Conservation (phyloP, 2,113 vertebrate species). For the Spea multiplicata region DNA sequence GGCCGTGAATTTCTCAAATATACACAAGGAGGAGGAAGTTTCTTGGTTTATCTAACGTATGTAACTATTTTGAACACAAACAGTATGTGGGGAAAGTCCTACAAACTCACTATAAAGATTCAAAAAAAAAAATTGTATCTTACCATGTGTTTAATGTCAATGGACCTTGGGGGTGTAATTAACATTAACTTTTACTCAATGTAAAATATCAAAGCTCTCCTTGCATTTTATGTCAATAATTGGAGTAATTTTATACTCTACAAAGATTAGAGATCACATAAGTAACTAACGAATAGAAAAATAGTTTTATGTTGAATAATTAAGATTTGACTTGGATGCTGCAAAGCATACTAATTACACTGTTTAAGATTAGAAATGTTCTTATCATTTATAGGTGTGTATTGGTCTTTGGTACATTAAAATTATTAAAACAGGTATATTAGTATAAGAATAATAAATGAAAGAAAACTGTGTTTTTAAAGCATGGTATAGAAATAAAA, state of each 20-base stretch:
- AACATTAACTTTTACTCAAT: constrained; percentile 11
- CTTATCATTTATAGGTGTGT: not conserved
- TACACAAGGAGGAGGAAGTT: no score
- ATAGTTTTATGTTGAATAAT: not conserved
- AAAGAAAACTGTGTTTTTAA: not conserved
- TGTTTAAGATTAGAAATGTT: not conserved
- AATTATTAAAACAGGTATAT: not conserved
- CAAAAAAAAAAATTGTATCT: not conserved
- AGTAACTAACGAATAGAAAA: constrained; percentile 3
- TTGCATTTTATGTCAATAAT: constrained; percentile 11
- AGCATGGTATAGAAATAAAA: no score
- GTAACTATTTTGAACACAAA: not conserved
- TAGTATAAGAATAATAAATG: not conserved
- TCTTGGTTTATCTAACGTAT: no score
- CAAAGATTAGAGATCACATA: not conserved
- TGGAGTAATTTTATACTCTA: not conserved
- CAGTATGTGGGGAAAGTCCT: not conserved
- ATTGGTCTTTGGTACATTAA: not conserved
- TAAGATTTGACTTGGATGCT: not conserved
- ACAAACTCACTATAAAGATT: not conserved
- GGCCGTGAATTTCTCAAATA: no score
- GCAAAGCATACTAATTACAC: not conserved
- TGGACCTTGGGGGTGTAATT: constrained; percentile 14
- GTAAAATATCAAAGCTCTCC: constrained; percentile 4
- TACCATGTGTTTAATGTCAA: constrained; percentile 5